phyloP scores from a whole-genome alignment of 2,113 vertebrate species.

The Equus quagga region DNA sequence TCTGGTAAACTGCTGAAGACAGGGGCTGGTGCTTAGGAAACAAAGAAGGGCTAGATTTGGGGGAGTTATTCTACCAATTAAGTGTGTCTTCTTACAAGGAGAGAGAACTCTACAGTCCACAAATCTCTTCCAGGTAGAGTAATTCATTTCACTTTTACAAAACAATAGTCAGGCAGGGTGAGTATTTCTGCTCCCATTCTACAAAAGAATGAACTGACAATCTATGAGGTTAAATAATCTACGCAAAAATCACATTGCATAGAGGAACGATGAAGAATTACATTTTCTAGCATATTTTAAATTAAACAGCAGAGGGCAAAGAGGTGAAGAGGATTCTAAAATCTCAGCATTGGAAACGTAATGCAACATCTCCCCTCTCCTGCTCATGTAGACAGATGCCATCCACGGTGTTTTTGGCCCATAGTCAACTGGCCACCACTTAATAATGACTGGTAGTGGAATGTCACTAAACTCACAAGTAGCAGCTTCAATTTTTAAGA shows the following conservation, averaged over 20 bases:
- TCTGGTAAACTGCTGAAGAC: too few species aligned
- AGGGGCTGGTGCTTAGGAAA: neutral
- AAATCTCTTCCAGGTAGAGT: neutral
- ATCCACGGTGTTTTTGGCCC: neutral
- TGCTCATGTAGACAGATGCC: neutral
- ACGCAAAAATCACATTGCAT: neutral
- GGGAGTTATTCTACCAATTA: neutral
- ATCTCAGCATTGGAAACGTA: neutral
- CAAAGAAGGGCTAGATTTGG: neutral
- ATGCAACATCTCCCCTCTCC: neutral
- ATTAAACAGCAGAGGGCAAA: neutral
- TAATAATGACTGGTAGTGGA: neutral
- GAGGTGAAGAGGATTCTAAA: neutral
- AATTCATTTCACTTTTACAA: neutral
- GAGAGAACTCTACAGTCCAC: neutral
- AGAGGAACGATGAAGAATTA: neutral
- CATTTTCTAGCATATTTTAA: neutral
- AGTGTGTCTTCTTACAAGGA: neutral
- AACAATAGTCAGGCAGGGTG: neutral
- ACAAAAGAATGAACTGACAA: neutral
- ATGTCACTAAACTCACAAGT: neutral
- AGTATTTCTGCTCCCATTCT: neutral
- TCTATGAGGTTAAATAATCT: neutral
- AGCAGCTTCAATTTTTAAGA: neutral
- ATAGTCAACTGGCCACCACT: neutral